phyloP scores from a whole-genome alignment of 2,888 invertebrate genomes.

The Ametastegia equiseti region DNA sequence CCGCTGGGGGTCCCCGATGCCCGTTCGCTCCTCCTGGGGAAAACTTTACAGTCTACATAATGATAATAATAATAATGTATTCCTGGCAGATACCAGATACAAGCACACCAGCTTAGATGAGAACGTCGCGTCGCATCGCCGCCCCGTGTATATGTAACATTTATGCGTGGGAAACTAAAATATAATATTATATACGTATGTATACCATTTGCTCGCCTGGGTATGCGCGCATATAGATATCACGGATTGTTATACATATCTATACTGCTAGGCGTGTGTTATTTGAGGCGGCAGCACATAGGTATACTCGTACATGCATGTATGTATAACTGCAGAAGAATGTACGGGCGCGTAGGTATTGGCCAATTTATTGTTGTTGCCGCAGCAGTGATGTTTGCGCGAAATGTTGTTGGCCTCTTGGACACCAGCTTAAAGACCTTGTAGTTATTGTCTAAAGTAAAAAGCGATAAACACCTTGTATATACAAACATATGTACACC shows the following conservation, averaged over 20 bases:
- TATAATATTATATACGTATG: background rate
- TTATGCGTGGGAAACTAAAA: slow-evolving; percentile 44
- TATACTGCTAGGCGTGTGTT: background rate
- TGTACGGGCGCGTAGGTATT: background rate
- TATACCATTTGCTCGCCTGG: background rate
- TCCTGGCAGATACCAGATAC: slow-evolving; percentile 25
- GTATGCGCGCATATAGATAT: background rate
- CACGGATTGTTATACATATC: background rate
- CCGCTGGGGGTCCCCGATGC: slow-evolving; percentile 71
- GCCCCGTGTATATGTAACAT: background rate
- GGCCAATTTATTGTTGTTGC: slow-evolving; percentile 30
- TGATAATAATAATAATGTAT: slow-evolving; percentile 12
- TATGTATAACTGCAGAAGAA: background rate
- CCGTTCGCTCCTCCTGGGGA: slow-evolving; percentile 27
- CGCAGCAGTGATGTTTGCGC: slow-evolving; percentile 33
- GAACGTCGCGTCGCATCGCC: background rate
- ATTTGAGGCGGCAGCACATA: background rate
- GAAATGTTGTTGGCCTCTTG: slow-evolving; percentile 36
- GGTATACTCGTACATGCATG: too few relatives aligned
- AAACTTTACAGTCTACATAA: slow-evolving; percentile 27
- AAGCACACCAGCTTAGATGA: too few relatives aligned
- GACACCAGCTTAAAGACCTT: slow-evolving; percentile 21
- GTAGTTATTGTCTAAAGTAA: background rate
- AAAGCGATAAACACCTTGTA: background rate
- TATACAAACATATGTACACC: background rate